Conservation (phyloP, 1,140 invertebrate species). For the Sinella curviseta region DNA sequence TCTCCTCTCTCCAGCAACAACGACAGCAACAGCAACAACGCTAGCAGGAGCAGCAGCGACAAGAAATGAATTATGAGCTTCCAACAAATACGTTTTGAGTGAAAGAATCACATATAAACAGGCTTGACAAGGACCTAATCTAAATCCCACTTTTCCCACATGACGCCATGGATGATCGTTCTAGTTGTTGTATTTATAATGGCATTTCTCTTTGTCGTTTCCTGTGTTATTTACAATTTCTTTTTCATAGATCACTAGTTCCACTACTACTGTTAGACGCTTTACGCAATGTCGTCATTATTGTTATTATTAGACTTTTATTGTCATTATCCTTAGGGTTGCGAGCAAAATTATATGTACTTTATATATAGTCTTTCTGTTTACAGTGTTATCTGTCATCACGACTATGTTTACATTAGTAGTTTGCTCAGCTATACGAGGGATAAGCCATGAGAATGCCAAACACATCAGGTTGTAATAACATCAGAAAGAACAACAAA, state of each 20-base stretch:
- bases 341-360: too few species aligned
- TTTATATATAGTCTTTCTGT: too few species aligned
- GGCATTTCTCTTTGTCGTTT: constrained; percentile 22
- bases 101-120: not conserved
- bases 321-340: not conserved
- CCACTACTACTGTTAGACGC: not conserved
- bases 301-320: not conserved
- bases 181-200: constrained; percentile 24
- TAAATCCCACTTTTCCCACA: constrained; percentile 10
- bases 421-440: too few species aligned
- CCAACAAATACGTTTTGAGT: not conserved
- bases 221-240: constrained; percentile 21
- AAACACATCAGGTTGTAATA: too few species aligned
- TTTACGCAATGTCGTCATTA: not conserved
- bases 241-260: constrained; percentile 19
- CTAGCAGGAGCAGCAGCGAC: not conserved
- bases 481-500: too few species aligned
- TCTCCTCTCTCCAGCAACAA: not conserved
- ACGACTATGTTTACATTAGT: too few species aligned
- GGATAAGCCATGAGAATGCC: too few species aligned
- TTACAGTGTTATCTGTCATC: too few species aligned
- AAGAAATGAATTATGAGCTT: constrained; percentile 13
- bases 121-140: constrained; percentile 1
- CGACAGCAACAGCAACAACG: not conserved
- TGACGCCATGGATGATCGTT: constrained; percentile 25